These are phyloP conservation scores for Acyrthosiphon pisum DNA, from an alignment of 1,140 invertebrate species.

Conservation along the genomic window DNA sequence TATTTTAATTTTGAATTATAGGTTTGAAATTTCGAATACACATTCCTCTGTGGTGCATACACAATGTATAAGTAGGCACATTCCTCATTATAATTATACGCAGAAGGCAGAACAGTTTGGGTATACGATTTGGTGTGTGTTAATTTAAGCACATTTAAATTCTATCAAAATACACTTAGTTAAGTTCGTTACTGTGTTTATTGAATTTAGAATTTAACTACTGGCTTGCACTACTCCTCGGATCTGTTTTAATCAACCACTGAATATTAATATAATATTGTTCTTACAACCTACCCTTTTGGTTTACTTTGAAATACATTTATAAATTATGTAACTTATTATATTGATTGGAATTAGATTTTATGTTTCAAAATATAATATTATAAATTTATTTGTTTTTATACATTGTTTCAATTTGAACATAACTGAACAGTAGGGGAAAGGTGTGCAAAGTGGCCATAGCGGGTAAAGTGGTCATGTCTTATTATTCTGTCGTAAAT, in stretches of 20 bases:
- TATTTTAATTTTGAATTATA: neutral
- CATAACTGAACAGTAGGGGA: too few species aligned
- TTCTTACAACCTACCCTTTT: neutral
- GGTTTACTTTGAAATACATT: neutral
- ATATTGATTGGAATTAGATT: neutral
- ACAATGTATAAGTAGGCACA: neutral
- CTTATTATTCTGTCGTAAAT: too few species aligned
- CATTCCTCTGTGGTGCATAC: neutral
- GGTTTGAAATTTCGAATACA: neutral
- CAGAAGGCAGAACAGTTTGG: neutral
- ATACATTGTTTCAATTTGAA: neutral
- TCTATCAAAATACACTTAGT: constrained; percentile 5
- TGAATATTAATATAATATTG: neutral
- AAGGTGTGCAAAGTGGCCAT: too few species aligned
- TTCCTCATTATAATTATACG: neutral
- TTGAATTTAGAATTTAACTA: neutral
- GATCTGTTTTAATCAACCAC: neutral
- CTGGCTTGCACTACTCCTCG: neutral
- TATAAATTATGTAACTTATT: neutral
- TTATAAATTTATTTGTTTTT: neutral
- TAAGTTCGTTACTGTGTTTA: neutral
- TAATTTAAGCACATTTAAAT: neutral
- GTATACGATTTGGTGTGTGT: neutral
- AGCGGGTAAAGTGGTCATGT: too few species aligned
- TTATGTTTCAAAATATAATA: neutral